Conservation (phyloP, 2,888 invertebrate genomes). For the Cephus runcator region DNA sequence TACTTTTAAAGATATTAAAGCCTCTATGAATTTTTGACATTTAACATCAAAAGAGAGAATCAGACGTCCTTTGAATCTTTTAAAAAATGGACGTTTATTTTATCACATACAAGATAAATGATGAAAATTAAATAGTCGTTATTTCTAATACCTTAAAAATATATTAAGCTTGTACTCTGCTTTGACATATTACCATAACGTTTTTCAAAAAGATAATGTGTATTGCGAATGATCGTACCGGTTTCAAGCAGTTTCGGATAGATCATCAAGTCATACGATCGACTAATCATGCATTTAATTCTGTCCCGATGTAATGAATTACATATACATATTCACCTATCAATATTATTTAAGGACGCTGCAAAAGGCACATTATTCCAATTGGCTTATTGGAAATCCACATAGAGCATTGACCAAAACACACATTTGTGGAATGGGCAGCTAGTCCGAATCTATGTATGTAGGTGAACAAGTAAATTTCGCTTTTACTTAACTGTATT, state of each 20-base stretch:
- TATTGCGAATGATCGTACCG: neutral
- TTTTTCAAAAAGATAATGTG: neutral
- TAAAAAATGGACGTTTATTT: conserved; percentile 5
- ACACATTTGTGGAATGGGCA: neutral
- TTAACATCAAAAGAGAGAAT: neutral
- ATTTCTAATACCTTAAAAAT: neutral
- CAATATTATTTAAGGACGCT: neutral
- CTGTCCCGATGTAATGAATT: neutral
- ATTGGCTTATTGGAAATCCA: neutral
- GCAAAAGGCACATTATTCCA: neutral
- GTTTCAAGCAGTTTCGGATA: conserved; percentile 1
- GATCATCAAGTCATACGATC: neutral
- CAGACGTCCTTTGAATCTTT: neutral
- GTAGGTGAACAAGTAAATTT: neutral
- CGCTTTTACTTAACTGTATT: neutral
- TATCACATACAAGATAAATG: neutral
- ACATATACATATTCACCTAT: neutral
- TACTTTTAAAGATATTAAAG: neutral
- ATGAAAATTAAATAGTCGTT: neutral
- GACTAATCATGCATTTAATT: neutral
- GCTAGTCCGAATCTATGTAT: neutral
- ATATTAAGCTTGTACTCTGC: neutral
- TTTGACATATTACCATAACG: neutral
- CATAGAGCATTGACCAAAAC: neutral
- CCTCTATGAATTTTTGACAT: neutral